A percentile compares a stretch with the other conserved stretches of the same genome.
These are phyloP conservation scores for Panagrolaimus sp. DNA, from an alignment of 1,140 invertebrate genomes.

Conservation along the genomic window DNA sequence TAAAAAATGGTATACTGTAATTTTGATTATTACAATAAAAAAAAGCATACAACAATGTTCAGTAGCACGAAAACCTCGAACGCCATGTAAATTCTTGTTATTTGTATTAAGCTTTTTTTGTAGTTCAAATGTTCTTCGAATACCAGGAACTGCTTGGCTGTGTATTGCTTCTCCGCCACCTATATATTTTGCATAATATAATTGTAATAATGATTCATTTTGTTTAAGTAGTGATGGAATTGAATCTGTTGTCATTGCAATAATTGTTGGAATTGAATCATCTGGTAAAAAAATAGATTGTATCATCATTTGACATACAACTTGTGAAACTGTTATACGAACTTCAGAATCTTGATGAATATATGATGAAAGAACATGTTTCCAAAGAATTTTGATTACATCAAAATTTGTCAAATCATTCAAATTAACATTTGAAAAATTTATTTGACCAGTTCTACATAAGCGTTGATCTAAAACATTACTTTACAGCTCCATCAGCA, in stretches of 20 bases:
- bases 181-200: conserved; percentile 97
- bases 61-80: conserved; percentile 66
- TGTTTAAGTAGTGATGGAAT: conserved; percentile 77
- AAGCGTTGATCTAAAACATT: conserved; percentile 15
- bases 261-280: conserved; percentile 89
- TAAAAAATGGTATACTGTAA: no score
- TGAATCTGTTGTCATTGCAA: conserved; percentile 90
- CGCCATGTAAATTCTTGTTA: conserved; percentile 5
- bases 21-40: no score
- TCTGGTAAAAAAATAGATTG: conserved; percentile 96
- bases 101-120: conserved; percentile 29
- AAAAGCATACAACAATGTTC: conserved; percentile 70
- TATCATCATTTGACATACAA: conserved; percentile 70
- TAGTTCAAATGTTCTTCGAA: conserved; percentile 60
- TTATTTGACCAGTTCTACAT: conserved; percentile 30
- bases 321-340: conserved; percentile 60
- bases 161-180: no score
- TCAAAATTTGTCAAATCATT: conserved; percentile 60
- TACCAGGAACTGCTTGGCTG: conserved; percentile 60
- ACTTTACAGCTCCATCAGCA: no score
- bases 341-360: conserved; percentile 75
- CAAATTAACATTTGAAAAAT: no score
- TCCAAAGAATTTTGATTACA: conserved; percentile 92
- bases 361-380: conserved; percentile 86
- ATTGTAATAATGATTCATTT: conserved; percentile 88